A percentile compares a stretch with the other conserved stretches of the same genome.
phyloP scores from a whole-genome alignment of 2,888 invertebrate genomes.

The Coleophora flavipennella region DNA sequence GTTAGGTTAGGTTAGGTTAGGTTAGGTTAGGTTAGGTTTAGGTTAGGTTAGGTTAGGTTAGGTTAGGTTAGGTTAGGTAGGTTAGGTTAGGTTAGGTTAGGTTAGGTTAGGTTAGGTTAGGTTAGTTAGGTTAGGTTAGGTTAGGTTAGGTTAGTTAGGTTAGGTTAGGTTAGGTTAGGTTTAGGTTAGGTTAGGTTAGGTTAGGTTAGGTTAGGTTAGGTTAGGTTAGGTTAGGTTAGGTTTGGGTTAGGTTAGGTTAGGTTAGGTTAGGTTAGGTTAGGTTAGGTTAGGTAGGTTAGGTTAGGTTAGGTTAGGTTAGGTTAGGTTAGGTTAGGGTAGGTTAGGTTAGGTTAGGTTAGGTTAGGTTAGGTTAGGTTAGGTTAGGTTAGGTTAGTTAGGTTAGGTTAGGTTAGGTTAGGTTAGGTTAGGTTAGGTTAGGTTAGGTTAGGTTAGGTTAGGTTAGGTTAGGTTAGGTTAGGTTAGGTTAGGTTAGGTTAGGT shows the following conservation, averaged over 20 bases:
- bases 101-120: constrained; percentile 9
- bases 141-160: constrained; percentile 6
- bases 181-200: no score
- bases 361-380: constrained; percentile 5
- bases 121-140: constrained; percentile 6
- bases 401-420: constrained; percentile 19
- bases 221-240: constrained; percentile 5
- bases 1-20: constrained; percentile 20
- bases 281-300: no score
- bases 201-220: constrained; percentile 5
- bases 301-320: no score
- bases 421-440: constrained; percentile 15
- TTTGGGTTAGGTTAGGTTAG: constrained; percentile 4
- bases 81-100: constrained; percentile 8
- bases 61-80: no score
- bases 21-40: constrained; percentile 15
- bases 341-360: constrained; percentile 1
- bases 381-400: constrained; percentile 12
- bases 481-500: constrained; percentile 11
- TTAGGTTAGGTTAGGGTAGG: no score
- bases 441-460: constrained; percentile 10
- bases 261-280: constrained; percentile 3
- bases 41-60: no score
- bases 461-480: constrained; percentile 10
- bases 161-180: constrained; percentile 10